Evolutionary conservation across 2,113 vertebrate species (phyloP).

Genomic region (Lucifuga dentata): DNA sequence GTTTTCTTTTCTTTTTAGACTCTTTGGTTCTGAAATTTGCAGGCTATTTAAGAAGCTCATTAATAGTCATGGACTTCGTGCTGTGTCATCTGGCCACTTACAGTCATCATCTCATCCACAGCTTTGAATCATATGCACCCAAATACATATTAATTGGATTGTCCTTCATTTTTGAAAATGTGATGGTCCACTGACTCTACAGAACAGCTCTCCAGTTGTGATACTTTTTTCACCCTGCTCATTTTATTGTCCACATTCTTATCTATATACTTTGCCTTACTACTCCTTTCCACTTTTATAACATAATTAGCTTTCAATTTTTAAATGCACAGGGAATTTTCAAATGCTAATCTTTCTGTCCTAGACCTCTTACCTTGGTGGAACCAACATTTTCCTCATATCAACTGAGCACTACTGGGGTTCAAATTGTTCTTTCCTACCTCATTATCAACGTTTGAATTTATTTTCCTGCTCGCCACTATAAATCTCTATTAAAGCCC

Average conservation of each 20-base stretch:
- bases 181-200: constrained; percentile 74
- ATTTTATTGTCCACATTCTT: constrained; percentile 25
- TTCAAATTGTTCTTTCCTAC: constrained; percentile 88
- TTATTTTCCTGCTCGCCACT: constrained; percentile 81
- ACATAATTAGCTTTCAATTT: constrained; percentile 88
- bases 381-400: constrained; percentile 73
- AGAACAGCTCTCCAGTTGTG: constrained; percentile 62
- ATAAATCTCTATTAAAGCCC: constrained; percentile 90
- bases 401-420: constrained; percentile 84
- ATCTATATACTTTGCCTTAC: constrained; percentile 38
- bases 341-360: constrained; percentile 89
- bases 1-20: constrained; percentile 3
- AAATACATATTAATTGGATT: constrained; percentile 74
- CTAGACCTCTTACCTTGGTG: constrained; percentile 86
- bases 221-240: constrained; percentile 38
- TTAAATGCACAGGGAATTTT: constrained; percentile 81
- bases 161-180: constrained; percentile 44
- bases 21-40: constrained; percentile 11
- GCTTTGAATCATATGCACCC: constrained; percentile 57
- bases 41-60: constrained; percentile 53
- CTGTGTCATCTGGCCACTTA: constrained; percentile 64
- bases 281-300: constrained; percentile 75
- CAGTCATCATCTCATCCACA: constrained; percentile 60
- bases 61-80: constrained; percentile 46
- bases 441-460: constrained; percentile 89